phyloP scores from a whole-genome alignment of 2,113 vertebrate species.

The Melospiza melodia region DNA sequence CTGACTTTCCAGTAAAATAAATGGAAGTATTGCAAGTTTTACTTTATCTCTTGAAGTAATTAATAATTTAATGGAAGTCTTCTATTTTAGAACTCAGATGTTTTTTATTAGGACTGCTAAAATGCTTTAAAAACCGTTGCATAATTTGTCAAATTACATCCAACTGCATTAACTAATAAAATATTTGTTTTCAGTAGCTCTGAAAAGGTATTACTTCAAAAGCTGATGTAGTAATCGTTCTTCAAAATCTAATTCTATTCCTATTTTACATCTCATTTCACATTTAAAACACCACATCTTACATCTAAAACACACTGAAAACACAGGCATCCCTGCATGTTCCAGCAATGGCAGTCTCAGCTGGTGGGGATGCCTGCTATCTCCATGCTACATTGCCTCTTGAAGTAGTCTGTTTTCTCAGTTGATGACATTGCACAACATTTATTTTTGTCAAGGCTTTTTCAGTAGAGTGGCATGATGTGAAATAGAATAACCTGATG shows the following conservation, averaged over 20 bases:
- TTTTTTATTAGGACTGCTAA: conserved; percentile 52
- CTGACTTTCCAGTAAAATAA: conserved; percentile 1
- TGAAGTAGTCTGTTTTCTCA: conserved; percentile 48
- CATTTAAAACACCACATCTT: neutral
- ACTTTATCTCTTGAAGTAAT: conserved; percentile 60
- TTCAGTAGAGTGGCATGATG: neutral
- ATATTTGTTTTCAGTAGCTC: conserved; percentile 46
- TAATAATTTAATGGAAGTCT: conserved; percentile 57
- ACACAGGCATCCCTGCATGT: neutral
- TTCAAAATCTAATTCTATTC: neutral
- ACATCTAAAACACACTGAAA: neutral
- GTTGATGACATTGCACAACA: neutral
- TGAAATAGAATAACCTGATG: conserved; percentile 45
- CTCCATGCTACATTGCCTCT: neutral
- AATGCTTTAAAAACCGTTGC: conserved; percentile 63
- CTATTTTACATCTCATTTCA: neutral
- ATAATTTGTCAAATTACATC: conserved; percentile 67
- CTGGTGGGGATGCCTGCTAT: neutral
- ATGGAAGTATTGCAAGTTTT: conserved; percentile 55
- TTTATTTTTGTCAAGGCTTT: conserved; percentile 27
- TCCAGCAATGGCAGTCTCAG: neutral
- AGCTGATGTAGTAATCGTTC: neutral
- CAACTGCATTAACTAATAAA: conserved; percentile 72
- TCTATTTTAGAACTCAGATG: conserved; percentile 64
- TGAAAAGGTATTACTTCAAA: conserved; percentile 21